Percentiles rank a stretch among this genome's conserved stretches.
These are phyloP conservation scores for Aleiodes alternator DNA, from an alignment of 2,888 invertebrate genomes.

Conservation along the genomic window DNA sequence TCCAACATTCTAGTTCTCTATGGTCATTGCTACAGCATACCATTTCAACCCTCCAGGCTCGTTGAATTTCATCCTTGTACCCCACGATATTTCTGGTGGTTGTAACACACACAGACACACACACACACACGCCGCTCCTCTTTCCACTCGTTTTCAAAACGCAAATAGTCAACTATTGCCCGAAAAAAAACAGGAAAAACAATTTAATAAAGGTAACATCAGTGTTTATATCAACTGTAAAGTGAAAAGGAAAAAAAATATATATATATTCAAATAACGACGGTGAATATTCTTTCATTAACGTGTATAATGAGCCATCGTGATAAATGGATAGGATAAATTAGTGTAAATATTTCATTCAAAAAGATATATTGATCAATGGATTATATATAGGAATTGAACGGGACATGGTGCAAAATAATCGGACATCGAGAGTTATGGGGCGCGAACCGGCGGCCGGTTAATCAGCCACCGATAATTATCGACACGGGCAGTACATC, in stretches of 20 bases:
- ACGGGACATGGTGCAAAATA: conserved; percentile 74
- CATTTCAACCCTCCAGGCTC: conserved; percentile 32
- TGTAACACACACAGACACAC: background rate
- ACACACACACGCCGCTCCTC: background rate
- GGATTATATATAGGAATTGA: conserved; percentile 66
- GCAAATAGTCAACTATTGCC: background rate
- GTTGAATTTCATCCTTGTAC: conserved; percentile 32
- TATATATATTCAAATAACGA: background rate
- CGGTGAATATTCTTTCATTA: background rate
- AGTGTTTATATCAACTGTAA: background rate
- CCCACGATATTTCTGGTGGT: conserved; percentile 16
- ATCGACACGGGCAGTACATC: conserved; percentile 75
- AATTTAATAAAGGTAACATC: background rate
- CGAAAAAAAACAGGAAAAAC: background rate
- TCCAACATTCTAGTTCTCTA: conserved; percentile 29
- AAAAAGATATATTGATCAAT: conserved; percentile 27
- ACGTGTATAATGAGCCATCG: background rate
- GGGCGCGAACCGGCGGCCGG: conserved; percentile 75
- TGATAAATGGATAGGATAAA: conserved; percentile 10
- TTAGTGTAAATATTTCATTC: conserved; percentile 4
- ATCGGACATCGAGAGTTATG: conserved; percentile 75
- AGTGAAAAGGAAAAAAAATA: background rate
- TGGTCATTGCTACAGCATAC: conserved; percentile 1
- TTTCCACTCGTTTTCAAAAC: conserved; percentile 23
- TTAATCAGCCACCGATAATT: conserved; percentile 76